phyloP scores from a whole-genome alignment of 2,113 vertebrate species.

The Ciconia stormi region DNA sequence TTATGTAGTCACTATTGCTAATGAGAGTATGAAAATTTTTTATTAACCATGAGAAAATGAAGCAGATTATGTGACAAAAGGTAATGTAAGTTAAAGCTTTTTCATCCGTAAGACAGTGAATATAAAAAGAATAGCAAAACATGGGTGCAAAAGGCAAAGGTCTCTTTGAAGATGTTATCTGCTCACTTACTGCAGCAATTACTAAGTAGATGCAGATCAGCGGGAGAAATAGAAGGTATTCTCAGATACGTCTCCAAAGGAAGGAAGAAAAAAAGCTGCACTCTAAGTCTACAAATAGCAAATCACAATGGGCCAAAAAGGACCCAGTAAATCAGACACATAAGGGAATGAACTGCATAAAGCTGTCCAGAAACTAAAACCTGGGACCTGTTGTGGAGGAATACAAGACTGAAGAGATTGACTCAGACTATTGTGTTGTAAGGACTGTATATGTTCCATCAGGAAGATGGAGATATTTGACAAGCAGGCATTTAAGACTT shows the following conservation, averaged over 20 bases:
- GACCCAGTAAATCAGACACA: not conserved
- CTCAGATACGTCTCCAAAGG: not conserved
- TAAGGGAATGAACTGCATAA: not conserved
- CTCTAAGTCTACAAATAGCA: not conserved
- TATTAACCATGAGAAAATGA: not conserved
- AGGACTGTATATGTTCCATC: fast-evolving
- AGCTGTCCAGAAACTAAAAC: not conserved
- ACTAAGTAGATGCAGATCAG: not conserved
- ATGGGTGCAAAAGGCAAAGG: not conserved
- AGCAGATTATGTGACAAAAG: not conserved
- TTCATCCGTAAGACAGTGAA: not conserved
- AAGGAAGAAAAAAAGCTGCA: not conserved
- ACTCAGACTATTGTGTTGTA: not conserved
- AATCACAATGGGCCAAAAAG: not conserved
- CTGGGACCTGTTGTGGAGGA: not conserved
- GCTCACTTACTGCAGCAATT: not conserved
- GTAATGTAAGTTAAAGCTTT: not conserved
- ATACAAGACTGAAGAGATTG: not conserved
- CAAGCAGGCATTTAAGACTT: not conserved
- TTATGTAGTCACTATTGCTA: not conserved
- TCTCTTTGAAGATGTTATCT: not conserved
- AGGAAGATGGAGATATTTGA: not conserved
- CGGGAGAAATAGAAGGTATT: not conserved
- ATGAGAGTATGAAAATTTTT: not conserved
- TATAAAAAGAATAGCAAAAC: not conserved